phyloP scores from a whole-genome alignment of 2,797 vertebrate species.

The Sebastolobus alascanus region DNA sequence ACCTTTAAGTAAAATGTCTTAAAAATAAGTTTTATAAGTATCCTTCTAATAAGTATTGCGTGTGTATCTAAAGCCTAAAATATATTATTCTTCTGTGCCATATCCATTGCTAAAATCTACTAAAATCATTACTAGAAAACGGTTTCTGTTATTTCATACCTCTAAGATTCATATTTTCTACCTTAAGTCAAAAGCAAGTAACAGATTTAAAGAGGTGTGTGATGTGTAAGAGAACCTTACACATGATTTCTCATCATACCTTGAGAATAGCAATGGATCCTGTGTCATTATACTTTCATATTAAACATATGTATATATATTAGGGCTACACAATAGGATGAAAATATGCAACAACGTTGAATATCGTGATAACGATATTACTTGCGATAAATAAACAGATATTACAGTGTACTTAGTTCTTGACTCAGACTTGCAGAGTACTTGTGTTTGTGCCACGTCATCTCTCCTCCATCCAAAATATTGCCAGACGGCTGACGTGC shows the following conservation, averaged over 20 bases:
- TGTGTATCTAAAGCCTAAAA: too few species aligned
- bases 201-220: background rate
- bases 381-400: background rate
- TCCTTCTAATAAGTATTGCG: too few species aligned
- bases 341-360: background rate
- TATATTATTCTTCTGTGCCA: too few species aligned
- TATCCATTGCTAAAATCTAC: too few species aligned
- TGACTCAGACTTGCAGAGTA: background rate
- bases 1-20: too few species aligned
- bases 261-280: background rate
- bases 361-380: background rate
- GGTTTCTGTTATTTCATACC: background rate
- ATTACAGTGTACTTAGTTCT: background rate
- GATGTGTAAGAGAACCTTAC: background rate
- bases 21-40: too few species aligned
- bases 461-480: background rate
- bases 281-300: too few species aligned
- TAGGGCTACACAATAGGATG: too few species aligned
- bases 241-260: background rate
- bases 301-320: too few species aligned
- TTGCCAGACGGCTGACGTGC: background rate
- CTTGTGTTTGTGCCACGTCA: background rate
- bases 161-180: background rate
- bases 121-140: background rate
- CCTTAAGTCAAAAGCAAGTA: background rate